Evolutionary conservation across 2,113 vertebrate species (phyloP).

Genomic region (Pardalotus punctatus): DNA sequence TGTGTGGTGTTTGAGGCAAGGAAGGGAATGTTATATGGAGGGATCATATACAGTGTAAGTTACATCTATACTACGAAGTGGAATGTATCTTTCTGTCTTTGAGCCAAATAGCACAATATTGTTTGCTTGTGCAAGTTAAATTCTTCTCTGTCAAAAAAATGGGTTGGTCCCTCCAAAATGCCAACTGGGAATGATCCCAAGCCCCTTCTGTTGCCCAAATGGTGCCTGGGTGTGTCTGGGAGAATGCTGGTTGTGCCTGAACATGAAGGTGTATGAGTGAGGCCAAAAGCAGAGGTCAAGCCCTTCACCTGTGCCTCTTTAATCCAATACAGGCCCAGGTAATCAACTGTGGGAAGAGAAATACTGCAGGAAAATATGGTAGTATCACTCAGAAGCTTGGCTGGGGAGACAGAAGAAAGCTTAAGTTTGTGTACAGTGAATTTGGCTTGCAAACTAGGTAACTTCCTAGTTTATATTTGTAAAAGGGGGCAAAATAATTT

Average conservation of each 20-base stretch:
- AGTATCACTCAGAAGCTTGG: background rate
- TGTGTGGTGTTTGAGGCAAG: background rate
- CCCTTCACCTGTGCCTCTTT: background rate
- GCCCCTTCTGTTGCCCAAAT: background rate
- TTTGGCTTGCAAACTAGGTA: background rate
- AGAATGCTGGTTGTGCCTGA: background rate
- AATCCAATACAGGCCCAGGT: background rate
- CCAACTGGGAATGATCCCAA: background rate
- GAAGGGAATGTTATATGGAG: background rate
- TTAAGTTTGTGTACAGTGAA: background rate
- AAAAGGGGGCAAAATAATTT: background rate
- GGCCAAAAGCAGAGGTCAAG: background rate
- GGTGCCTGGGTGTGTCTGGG: background rate
- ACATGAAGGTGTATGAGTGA: background rate
- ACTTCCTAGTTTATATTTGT: background rate
- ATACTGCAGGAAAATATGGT: background rate
- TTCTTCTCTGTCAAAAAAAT: background rate
- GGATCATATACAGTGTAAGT: background rate
- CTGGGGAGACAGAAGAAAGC: background rate
- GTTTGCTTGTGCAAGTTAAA: background rate
- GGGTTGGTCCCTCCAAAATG: rapidly evolving
- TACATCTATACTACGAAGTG: rapidly evolving
- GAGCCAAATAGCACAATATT: background rate
- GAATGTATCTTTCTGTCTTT: background rate
- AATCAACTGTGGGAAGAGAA: background rate